phyloP scores from a whole-genome alignment of 2,113 vertebrate genomes.

The Macaca mulatta region DNA sequence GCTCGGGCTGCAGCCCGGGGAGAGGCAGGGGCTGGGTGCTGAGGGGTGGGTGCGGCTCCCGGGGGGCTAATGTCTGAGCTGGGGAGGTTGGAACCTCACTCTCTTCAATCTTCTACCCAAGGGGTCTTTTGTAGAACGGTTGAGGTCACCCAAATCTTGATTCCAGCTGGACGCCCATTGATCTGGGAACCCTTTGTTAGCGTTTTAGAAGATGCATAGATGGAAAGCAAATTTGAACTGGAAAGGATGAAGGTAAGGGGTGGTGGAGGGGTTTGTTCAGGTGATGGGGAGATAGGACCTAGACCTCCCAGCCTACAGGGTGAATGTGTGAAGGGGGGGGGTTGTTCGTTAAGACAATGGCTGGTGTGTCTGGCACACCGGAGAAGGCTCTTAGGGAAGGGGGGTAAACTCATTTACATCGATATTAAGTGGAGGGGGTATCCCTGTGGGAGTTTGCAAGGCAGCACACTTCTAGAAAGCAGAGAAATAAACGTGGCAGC shows the following conservation, averaged over 20 bases:
- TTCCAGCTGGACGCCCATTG: conserved; percentile 72
- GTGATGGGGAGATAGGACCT: background rate
- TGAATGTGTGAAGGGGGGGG: background rate
- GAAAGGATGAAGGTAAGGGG: background rate
- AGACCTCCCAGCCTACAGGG: background rate
- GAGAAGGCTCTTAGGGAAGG: conserved; percentile 60
- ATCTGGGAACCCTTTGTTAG: conserved; percentile 83
- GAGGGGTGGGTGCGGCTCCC: conserved; percentile 50
- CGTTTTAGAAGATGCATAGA: conserved; percentile 24
- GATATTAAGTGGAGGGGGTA: conserved; percentile 78
- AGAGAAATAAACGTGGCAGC: conserved; percentile 41
- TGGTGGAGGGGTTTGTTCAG: background rate
- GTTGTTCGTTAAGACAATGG: conserved; percentile 74
- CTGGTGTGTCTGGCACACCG: conserved; percentile 63
- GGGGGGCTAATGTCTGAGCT: conserved; percentile 18
- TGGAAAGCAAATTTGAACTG: conserved; percentile 57
- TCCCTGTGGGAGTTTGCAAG: conserved; percentile 81
- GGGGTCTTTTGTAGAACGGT: conserved; percentile 78
- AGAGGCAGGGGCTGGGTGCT: conserved; percentile 13
- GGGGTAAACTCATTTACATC: conserved; percentile 77
- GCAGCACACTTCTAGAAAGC: conserved; percentile 60
- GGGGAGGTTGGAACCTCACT: conserved; percentile 36
- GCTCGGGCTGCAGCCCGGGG: background rate
- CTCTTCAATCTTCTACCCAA: background rate
- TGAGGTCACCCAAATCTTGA: conserved; percentile 77